Conservation (phyloP, 2,888 invertebrate species). For the Hypomecis punctinalis region DNA sequence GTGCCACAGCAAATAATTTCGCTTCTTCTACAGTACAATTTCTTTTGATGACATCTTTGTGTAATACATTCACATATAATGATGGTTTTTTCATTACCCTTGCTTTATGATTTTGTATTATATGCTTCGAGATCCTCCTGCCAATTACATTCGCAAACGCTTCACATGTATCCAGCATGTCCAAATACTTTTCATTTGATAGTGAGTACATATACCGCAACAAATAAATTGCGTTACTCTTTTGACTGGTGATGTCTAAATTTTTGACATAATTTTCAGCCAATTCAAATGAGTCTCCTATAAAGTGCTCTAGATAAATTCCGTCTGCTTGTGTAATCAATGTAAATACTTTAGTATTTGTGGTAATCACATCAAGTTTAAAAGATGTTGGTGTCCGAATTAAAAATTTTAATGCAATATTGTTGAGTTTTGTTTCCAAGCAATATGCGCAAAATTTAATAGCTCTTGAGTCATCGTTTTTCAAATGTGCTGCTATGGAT, state of each 20-base stretch:
- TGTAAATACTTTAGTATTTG: slow-evolving; percentile 12
- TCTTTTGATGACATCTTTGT: slow-evolving; percentile 47
- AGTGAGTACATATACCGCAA: slow-evolving; percentile 42
- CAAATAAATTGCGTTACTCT: slow-evolving; percentile 16
- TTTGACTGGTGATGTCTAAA: neutral
- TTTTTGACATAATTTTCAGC: slow-evolving; percentile 32
- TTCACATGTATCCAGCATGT: slow-evolving; percentile 56
- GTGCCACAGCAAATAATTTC: slow-evolving; percentile 49
- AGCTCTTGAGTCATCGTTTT: slow-evolving; percentile 49
- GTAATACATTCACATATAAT: slow-evolving; percentile 54
- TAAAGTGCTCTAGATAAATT: slow-evolving; percentile 44
- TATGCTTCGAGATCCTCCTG: slow-evolving; percentile 53
- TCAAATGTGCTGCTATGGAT: slow-evolving; percentile 53
- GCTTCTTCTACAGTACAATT: slow-evolving; percentile 54
- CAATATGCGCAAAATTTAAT: slow-evolving; percentile 61
- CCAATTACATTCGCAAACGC: slow-evolving; percentile 41
- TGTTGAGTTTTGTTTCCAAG: slow-evolving; percentile 43
- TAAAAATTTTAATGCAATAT: slow-evolving; percentile 61
- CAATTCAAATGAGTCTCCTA: slow-evolving; percentile 52
- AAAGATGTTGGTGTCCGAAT: slow-evolving; percentile 55
- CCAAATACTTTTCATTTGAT: slow-evolving; percentile 55
- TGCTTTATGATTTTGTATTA: slow-evolving; percentile 59
- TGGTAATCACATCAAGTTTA: slow-evolving; percentile 53
- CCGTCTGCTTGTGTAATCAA: slow-evolving; percentile 26
- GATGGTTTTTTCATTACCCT: slow-evolving; percentile 54